Percentiles rank a stretch among this genome's conserved stretches.
phyloP scores from a whole-genome alignment of 2,888 invertebrate genomes.

The Agrotis exclamationis region DNA sequence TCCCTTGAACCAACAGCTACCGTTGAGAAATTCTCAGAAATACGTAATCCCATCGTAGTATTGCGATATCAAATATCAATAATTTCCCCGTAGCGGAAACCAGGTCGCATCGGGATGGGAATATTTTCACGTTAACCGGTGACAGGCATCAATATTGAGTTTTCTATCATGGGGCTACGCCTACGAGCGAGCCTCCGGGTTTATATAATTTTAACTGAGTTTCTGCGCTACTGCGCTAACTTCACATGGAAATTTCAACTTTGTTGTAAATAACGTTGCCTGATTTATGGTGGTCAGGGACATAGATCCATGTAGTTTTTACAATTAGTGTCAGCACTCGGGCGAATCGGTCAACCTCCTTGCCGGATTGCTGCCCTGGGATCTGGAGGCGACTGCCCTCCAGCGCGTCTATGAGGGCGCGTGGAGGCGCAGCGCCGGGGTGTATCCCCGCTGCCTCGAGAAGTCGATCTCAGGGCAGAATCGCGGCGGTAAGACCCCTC shows the following conservation, averaged over 20 bases:
- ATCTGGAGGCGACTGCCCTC: no score
- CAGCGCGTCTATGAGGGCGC: no score
- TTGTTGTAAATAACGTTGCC: background rate
- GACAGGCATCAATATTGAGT: conserved; percentile 55
- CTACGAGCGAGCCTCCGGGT: conserved; percentile 13
- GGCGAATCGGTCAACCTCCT: no score
- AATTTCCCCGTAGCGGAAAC: conserved; percentile 47
- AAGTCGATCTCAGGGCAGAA: no score
- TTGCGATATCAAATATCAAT: conserved; percentile 58
- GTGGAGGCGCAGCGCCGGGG: no score
- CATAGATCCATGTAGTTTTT: no score
- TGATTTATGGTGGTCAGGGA: no score
- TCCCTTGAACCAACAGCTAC: conserved; percentile 9
- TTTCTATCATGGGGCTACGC: conserved; percentile 38
- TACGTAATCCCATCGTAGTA: conserved; percentile 37
- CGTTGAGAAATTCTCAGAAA: conserved; percentile 9
- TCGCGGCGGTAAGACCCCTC: no score
- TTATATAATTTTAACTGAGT: conserved; percentile 17
- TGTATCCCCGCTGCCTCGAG: no score
- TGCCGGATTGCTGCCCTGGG: no score
- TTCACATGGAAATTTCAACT: conserved; percentile 13
- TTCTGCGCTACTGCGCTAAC: conserved; percentile 9
- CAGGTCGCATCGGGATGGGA: conserved; percentile 48
- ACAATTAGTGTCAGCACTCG: background rate
- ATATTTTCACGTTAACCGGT: conserved; percentile 54